These are phyloP conservation scores for Struthidea cinerea DNA, from an alignment of 2,113 vertebrate genomes.

Conservation along the genomic window DNA sequence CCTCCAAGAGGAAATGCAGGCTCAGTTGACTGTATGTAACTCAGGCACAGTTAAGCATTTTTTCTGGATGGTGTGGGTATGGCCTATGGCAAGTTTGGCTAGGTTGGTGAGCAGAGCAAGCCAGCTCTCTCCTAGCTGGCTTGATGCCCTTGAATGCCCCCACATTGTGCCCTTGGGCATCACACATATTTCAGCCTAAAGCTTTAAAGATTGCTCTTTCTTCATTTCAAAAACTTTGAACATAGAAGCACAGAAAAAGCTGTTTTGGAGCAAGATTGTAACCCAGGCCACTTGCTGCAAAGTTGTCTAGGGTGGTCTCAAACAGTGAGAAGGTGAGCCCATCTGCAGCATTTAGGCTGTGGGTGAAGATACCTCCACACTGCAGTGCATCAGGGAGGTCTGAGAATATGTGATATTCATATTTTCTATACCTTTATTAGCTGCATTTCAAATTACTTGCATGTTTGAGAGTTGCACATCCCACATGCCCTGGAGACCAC, in stretches of 20 bases:
- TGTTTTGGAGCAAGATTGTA: neutral
- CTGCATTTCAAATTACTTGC: neutral
- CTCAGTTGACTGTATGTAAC: neutral
- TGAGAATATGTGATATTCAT: neutral
- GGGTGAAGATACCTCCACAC: neutral
- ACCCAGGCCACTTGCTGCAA: neutral
- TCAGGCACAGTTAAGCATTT: neutral
- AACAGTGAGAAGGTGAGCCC: neutral
- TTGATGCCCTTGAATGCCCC: neutral
- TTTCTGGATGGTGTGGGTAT: neutral
- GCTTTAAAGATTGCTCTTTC: neutral
- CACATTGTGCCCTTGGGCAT: neutral
- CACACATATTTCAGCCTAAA: neutral
- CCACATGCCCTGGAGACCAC: neutral
- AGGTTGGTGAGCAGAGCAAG: neutral
- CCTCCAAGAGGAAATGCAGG: neutral
- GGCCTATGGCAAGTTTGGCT: neutral
- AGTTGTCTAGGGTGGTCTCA: neutral
- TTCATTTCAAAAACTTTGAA: neutral
- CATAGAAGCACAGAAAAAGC: neutral
- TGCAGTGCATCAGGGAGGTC: neutral
- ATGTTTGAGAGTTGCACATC: neutral
- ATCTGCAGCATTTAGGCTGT: neutral
- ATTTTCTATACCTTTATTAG: neutral
- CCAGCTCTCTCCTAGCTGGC: neutral